Percentiles rank a stretch among this genome's conserved stretches.
Evolutionary conservation across 1,140 invertebrate species (phyloP).

Genomic region (Contarinia nasturtii): DNA sequence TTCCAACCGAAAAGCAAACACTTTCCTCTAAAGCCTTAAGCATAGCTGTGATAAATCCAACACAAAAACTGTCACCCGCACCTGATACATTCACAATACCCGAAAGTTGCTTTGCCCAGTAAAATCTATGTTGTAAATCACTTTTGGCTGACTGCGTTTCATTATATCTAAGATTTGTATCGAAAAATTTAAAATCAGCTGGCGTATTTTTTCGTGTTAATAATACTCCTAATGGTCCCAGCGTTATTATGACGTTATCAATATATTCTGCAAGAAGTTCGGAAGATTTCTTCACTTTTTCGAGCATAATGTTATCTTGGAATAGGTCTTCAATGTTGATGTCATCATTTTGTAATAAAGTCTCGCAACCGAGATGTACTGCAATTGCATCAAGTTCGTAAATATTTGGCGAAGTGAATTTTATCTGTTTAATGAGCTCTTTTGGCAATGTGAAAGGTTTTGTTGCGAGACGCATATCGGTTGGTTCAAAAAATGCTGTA

Average conservation of each 20-base stretch:
- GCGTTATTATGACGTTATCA: constrained; percentile 34
- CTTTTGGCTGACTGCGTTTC: constrained; percentile 4
- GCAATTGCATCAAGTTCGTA: constrained; percentile 41
- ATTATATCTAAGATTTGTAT: neutral
- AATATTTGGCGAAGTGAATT: constrained; percentile 50
- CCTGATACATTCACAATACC: constrained; percentile 38
- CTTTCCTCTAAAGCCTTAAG: constrained; percentile 25
- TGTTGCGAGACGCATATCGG: constrained; percentile 34
- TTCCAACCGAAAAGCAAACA: constrained; percentile 30
- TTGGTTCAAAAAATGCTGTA: constrained; percentile 49
- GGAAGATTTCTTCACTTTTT: neutral
- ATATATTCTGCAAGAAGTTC: constrained; percentile 13
- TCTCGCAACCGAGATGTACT: constrained; percentile 9
- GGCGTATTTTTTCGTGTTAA: constrained; percentile 20
- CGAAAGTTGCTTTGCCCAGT: constrained; percentile 22
- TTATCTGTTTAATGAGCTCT: constrained; percentile 25
- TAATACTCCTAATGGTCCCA: constrained; percentile 31
- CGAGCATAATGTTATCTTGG: too few species aligned
- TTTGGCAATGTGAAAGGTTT: constrained; percentile 29
- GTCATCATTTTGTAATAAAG: neutral
- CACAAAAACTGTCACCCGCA: constrained; percentile 41
- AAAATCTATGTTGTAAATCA: constrained; percentile 20
- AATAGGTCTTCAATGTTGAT: too few species aligned
- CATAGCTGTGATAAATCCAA: constrained; percentile 33
- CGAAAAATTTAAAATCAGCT: neutral